Evolutionary conservation across 2,113 vertebrate species (phyloP), one percentile per base, ranked within the genome.

Genomic region (Clinocottus analis): DNA sequence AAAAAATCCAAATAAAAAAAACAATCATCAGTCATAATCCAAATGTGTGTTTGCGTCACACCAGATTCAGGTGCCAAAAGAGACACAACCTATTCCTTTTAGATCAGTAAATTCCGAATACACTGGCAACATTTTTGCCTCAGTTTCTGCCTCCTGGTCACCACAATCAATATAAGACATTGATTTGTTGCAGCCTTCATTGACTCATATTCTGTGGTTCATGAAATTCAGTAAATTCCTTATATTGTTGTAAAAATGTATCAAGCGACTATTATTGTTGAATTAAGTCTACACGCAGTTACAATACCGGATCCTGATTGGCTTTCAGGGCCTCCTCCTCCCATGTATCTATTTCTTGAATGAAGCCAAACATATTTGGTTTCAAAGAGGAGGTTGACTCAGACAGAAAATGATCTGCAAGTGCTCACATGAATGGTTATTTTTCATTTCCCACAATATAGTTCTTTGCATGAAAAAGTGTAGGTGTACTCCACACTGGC

Each of bases 391-490:
- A 45, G 59, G 69, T 37, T 70, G 39, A 69, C 39, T 71, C 43
- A 59, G 37, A 53, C 68, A 31, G 58, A 82, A 21, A 39, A 62
- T 8, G 69, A 62, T 49, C 63, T 65, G 19, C 23, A 75, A 74
- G 65, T 59, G 66, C 19, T 4, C 13, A 49, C 37, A 76, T 67
- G 41, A 81, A 85, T 31, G 19, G 45, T 31, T 77, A 63, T 77
- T 86, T 75, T 62, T 31, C n/a, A 23, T 53, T 72, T 64, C 21
- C 78, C 49, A 64, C 71, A 67, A 65, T 78, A 9, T 53, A 64
- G 59, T 72, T 64, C 51, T 81, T 63, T 41, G 62, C 65, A 75
- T 74, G 55, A 68, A 76, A 59, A 47, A 33, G 76, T 70, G 85
- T 82, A 60, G 72, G 82, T 55, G 80, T 85, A 47, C 13, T 68